These are phyloP conservation scores for Myotis vivesi DNA, from an alignment of 2,797 vertebrate genomes.

Conservation along the genomic window DNA sequence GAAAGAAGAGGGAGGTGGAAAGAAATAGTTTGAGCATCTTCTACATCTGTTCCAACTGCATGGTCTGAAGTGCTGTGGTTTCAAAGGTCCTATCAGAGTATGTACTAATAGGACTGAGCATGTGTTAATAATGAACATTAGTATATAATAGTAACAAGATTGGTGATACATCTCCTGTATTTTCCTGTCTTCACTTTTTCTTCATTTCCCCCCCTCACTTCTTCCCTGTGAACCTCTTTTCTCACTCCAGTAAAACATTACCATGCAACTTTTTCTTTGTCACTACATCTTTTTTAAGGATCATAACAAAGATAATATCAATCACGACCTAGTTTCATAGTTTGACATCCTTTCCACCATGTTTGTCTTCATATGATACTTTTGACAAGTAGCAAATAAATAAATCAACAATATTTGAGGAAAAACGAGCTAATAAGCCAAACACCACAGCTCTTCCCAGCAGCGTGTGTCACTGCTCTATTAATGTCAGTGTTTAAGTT, in stretches of 20 bases:
- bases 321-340: constrained; percentile 3
- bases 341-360: background rate
- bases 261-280: background rate
- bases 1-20: background rate
- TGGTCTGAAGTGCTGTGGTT: background rate
- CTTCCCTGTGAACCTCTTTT: background rate
- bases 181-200: background rate
- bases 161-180: background rate
- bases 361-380: constrained; percentile 5
- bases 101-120: background rate
- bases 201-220: background rate
- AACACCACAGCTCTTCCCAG: constrained; percentile 66
- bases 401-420: constrained; percentile 59
- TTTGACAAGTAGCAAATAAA: constrained; percentile 40
- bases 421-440: constrained; percentile 63
- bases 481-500: constrained; percentile 70
- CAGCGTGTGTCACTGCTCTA: constrained; percentile 62
- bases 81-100: background rate
- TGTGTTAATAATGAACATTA: background rate
- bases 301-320: background rate
- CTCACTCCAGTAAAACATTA: background rate
- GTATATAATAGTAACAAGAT: background rate
- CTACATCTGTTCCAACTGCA: background rate
- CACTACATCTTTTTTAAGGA: background rate
- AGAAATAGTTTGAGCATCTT: background rate